Base-by-base conservation (phyloP, 53 echinoderm and acorn worm genomes). In the Hippasteria phrygiana region DNA sequence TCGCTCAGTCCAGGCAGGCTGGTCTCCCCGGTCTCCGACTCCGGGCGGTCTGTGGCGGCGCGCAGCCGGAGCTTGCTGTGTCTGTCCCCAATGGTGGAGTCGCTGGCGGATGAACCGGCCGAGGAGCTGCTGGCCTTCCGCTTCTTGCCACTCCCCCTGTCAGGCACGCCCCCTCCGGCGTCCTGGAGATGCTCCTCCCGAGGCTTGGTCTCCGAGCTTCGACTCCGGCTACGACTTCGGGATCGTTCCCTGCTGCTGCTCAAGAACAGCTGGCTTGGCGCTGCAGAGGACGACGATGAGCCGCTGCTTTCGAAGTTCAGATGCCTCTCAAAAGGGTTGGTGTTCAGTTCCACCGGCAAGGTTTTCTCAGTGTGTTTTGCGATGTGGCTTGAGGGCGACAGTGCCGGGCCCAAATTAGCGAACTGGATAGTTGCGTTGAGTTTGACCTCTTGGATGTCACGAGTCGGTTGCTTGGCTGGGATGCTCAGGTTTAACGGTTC, bases 41-140 rank as follows among this genome's bases (percentile, higher is more conserved):
- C 81, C 40, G 55, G 82, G 26, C 37, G 82, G 42, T 90, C 82
- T 13, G 79, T 38, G 55, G 78, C 79, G 26, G 81, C 79, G 9
- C 90, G 90, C 82, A 90, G 77, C 62, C 90, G 81, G n/a, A 80
- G 71, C 82, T 90, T 90, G 50, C 90, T 62, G 82, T 90, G 90
- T 72, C 73, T 54, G 10, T 82, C 82, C 73, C 90, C 82, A 62
- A 82, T 82, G 73, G 90, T 71, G 73, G 94, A 88, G 13, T 88
- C 77, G 71, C 91, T 88, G 39, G 88, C 88, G 42, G 84, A 91
- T 5, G 90, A 91, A 29, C 80, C 78, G 13, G 91, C 77, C 10
- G 88, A 91, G 46, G 91, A 88, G 77, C 88, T 88, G 34, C 66
- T 69, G 47, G 56, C 63, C 32, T 73, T 90, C 11, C 55, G n/a